phyloP scores from a whole-genome alignment of 2,797 vertebrate species.

The Pogonophryne albipinna region DNA sequence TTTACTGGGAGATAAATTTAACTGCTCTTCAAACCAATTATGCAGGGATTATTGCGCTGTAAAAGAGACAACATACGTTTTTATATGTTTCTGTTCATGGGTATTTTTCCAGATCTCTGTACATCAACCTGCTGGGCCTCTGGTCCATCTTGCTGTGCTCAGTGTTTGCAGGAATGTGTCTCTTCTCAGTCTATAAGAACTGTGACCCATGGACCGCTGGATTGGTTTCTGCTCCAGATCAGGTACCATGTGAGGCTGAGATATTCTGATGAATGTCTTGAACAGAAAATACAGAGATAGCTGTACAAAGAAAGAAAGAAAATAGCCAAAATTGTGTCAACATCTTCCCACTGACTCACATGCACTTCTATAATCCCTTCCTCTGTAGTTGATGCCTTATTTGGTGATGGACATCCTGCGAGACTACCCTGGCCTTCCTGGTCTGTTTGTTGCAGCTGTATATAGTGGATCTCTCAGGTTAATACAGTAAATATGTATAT shows the following conservation, averaged over 20 bases:
- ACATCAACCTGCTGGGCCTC: slow-evolving; percentile 92
- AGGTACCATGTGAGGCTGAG: slow-evolving; percentile 81
- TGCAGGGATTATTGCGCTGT: neutral
- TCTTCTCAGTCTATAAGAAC: slow-evolving; percentile 92
- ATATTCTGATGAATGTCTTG: too few relatives aligned
- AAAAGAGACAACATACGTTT: neutral
- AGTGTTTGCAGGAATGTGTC: slow-evolving; percentile 87
- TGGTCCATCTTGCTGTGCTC: slow-evolving; percentile 88
- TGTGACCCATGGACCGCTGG: slow-evolving; percentile 92
- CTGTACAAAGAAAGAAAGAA: too few relatives aligned
- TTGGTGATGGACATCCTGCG: slow-evolving; percentile 92
- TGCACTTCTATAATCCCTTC: neutral
- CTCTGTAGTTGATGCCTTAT: slow-evolving; percentile 91
- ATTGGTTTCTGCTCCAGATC: slow-evolving; percentile 88
- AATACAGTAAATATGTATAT: neutral
- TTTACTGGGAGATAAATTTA: neutral
- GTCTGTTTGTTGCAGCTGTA: slow-evolving; percentile 83
- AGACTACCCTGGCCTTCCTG: slow-evolving; percentile 91
- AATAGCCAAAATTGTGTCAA: too few relatives aligned
- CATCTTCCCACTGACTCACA: too few relatives aligned
- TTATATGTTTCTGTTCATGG: neutral
- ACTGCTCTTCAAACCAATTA: neutral
- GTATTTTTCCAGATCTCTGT: slow-evolving; percentile 87
- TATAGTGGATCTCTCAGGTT: slow-evolving; percentile 93
- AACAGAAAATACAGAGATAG: too few relatives aligned